phyloP scores from a whole-genome alignment of 2,888 invertebrate genomes.

The Psococerastis gibbosa region DNA sequence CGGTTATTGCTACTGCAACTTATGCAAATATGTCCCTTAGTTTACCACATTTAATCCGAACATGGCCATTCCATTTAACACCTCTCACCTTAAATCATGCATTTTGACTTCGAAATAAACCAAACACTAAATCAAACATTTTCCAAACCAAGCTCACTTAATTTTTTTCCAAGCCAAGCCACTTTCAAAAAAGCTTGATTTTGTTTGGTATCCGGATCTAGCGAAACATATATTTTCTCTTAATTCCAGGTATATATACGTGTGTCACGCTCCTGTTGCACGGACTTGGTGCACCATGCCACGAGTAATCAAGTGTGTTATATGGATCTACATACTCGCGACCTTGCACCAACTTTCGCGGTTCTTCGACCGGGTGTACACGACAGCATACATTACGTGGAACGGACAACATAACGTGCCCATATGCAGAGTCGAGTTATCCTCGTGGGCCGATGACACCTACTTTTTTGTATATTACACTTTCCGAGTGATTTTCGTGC shows the following conservation, averaged over 20 bases:
- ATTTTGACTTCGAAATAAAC: too few relatives aligned
- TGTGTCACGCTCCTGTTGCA: conserved; percentile 80
- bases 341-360: conserved; percentile 65
- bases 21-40: too few relatives aligned
- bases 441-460: conserved; percentile 53
- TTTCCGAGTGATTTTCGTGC: conserved; percentile 81
- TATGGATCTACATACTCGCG: conserved; percentile 59
- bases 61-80: too few relatives aligned
- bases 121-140: too few relatives aligned
- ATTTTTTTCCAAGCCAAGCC: too few relatives aligned
- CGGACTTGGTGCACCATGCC: conserved; percentile 44
- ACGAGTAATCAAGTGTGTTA: conserved; percentile 57
- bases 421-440: conserved; percentile 36
- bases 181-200: too few relatives aligned
- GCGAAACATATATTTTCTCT: too few relatives aligned
- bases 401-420: conserved; percentile 37
- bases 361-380: conserved; percentile 52
- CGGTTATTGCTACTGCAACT: too few relatives aligned
- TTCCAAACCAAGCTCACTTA: too few relatives aligned
- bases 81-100: too few relatives aligned
- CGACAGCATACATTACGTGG: conserved; percentile 46
- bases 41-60: too few relatives aligned
- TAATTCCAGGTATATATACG: conserved; percentile 57
- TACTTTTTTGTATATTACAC: conserved; percentile 70
- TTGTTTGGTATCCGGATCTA: too few relatives aligned